Conservation (phyloP, 2,888 invertebrate species). For the Hololepta plana region DNA sequence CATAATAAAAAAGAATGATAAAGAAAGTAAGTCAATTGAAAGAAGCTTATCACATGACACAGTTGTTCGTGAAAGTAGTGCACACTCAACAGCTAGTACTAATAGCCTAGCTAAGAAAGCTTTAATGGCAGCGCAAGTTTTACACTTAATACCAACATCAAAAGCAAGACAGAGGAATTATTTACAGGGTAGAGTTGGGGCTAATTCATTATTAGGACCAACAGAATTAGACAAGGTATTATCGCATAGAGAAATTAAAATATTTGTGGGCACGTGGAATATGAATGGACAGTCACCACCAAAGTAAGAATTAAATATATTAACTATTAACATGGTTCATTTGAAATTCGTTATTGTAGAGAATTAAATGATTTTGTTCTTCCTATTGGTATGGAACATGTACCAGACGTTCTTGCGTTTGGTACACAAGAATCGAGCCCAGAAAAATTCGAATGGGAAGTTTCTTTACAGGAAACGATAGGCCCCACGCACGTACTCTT, state of each 20-base stretch:
- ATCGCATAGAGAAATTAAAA: constrained; percentile 65
- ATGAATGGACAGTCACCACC: constrained; percentile 85
- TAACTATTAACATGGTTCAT: background rate
- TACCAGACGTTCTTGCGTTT: constrained; percentile 81
- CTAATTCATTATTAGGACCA: constrained; percentile 65
- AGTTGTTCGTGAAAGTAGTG: constrained; percentile 13
- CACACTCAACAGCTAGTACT: constrained; percentile 28
- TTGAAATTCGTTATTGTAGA: constrained; percentile 27
- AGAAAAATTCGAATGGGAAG: constrained; percentile 77
- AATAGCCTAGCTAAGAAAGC: constrained; percentile 57
- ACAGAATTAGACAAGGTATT: constrained; percentile 73
- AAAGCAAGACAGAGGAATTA: constrained; percentile 70
- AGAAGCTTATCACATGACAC: constrained; percentile 24
- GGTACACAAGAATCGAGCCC: constrained; percentile 88
- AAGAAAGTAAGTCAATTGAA: constrained; percentile 17
- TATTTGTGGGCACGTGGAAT: constrained; percentile 92
- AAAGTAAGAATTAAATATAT: constrained; percentile 33
- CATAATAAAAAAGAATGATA: constrained; percentile 8
- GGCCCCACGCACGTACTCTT: constrained; percentile 86
- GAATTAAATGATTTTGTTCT: constrained; percentile 81
- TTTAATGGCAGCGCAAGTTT: constrained; percentile 50
- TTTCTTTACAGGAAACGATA: constrained; percentile 77
- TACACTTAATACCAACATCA: constrained; percentile 65
- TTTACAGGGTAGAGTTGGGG: constrained; percentile 61
- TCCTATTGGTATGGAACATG: constrained; percentile 65